These are phyloP conservation scores for Sebastes iracundus DNA, from an alignment of 2,797 vertebrate species.

Conservation along the genomic window DNA sequence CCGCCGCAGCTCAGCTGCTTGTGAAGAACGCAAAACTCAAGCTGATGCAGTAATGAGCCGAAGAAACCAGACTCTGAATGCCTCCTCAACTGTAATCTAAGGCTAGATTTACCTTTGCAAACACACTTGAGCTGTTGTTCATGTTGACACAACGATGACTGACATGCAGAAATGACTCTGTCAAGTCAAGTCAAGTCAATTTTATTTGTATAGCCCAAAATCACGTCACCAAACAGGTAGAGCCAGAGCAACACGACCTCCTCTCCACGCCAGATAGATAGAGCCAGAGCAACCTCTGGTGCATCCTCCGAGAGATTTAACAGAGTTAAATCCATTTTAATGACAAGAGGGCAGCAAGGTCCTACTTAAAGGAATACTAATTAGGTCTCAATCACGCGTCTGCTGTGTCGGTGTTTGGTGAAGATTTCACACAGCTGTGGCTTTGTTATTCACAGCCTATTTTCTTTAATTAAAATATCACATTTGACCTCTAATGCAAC, in stretches of 20 bases:
- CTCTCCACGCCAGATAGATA: no score
- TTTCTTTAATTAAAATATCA: slow-evolving; percentile 62
- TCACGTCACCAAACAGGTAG: no score
- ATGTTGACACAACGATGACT: slow-evolving; percentile 21
- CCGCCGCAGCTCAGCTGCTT: neutral
- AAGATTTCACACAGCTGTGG: slow-evolving; percentile 62
- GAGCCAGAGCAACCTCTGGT: neutral
- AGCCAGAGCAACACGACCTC: no score
- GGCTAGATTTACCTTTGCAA: neutral
- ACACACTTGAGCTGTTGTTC: neutral
- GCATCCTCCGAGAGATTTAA: slow-evolving; percentile 27
- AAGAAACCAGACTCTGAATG: neutral
- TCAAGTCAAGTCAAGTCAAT: neutral
- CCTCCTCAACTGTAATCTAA: neutral
- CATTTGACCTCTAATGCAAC: slow-evolving; percentile 30
- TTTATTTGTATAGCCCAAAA: no score
- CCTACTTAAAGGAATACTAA: slow-evolving; percentile 67
- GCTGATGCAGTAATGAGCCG: neutral
- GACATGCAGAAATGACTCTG: slow-evolving; percentile 35
- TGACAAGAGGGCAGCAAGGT: slow-evolving; percentile 41
- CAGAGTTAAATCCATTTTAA: slow-evolving; percentile 59
- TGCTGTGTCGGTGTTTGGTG: slow-evolving; percentile 24
- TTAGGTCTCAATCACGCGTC: slow-evolving; percentile 59
- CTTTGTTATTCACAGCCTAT: slow-evolving; percentile 39
- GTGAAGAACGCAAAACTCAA: neutral